These are phyloP conservation scores for Dreissena polymorpha DNA, from an alignment of 1,140 invertebrate genomes.

Conservation along the genomic window DNA sequence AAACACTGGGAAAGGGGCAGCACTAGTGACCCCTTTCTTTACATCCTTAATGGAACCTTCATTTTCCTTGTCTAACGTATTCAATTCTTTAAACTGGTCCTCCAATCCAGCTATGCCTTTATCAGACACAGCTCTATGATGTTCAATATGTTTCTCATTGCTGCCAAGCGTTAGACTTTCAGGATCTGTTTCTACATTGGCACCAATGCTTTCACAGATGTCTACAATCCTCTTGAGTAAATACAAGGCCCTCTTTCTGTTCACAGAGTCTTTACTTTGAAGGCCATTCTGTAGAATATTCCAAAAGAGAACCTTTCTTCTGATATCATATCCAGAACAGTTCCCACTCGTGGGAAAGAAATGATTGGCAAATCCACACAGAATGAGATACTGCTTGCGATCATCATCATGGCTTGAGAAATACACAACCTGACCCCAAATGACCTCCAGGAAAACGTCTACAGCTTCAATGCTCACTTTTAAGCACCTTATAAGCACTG, in stretches of 20 bases:
- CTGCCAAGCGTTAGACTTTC: too few relatives aligned
- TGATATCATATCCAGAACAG: slow-evolving; percentile 38
- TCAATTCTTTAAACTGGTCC: too few relatives aligned
- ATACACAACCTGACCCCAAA: slow-evolving; percentile 46
- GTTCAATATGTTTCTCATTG: too few relatives aligned
- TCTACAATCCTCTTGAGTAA: slow-evolving; percentile 71
- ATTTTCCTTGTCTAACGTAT: too few relatives aligned
- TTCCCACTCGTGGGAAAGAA: slow-evolving; percentile 63
- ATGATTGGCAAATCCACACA: slow-evolving; percentile 68
- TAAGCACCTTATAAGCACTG: slow-evolving; percentile 43
- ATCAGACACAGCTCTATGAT: too few relatives aligned
- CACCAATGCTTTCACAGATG: slow-evolving; percentile 60
- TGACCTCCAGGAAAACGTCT: background rate
- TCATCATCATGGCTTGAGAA: slow-evolving; percentile 38
- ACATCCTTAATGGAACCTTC: background rate
- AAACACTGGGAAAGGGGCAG: slow-evolving; percentile 53
- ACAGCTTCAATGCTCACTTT: slow-evolving; percentile 25
- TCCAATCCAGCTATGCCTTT: too few relatives aligned
- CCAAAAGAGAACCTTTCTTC: slow-evolving; percentile 60
- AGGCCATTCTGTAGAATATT: slow-evolving; percentile 65
- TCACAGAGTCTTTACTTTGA: slow-evolving; percentile 56
- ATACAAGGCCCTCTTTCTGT: slow-evolving; percentile 68
- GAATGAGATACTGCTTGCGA: slow-evolving; percentile 54
- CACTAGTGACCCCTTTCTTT: background rate
- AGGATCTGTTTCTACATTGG: slow-evolving; percentile 40